Conservation (phyloP, 1,140 invertebrate species). For the Nebria ingens region DNA sequence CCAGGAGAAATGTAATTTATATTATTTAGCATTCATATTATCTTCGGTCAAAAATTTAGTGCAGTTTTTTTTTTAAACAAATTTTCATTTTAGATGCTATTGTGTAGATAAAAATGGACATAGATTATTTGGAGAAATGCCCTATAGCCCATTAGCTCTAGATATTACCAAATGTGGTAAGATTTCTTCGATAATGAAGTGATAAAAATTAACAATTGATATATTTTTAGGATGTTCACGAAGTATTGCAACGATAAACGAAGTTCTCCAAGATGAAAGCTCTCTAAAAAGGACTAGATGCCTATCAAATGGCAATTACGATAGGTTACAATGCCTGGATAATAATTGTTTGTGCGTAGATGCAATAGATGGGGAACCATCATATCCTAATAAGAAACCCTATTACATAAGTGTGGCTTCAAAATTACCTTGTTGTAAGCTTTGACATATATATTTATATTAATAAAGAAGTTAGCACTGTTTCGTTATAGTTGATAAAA, state of each 20-base stretch:
- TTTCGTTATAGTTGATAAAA: slow-evolving; percentile 27
- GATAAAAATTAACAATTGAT: slow-evolving; percentile 7
- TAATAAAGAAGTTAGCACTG: too few species aligned
- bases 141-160: slow-evolving; percentile 33
- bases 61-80: too few species aligned
- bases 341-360: slow-evolving; percentile 44
- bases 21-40: not conserved
- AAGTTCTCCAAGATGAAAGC: slow-evolving; percentile 21
- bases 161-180: slow-evolving; percentile 45
- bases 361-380: slow-evolving; percentile 34
- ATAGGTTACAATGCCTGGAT: slow-evolving; percentile 43
- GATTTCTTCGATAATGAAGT: slow-evolving; percentile 16
- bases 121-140: slow-evolving; percentile 47
- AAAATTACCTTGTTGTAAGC: slow-evolving; percentile 44
- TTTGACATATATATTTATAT: slow-evolving; percentile 3
- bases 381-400: slow-evolving; percentile 21
- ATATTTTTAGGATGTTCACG: slow-evolving; percentile 38
- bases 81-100: slow-evolving; percentile 41
- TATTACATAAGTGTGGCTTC: slow-evolving; percentile 34
- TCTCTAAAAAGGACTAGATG: slow-evolving; percentile 35
- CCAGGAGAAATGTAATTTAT: slow-evolving; percentile 42
- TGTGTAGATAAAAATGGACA: slow-evolving; percentile 43
- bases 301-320: slow-evolving; percentile 41
- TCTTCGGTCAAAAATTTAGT: too few species aligned
- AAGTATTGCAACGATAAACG: slow-evolving; percentile 28